Evolutionary conservation across 1,140 invertebrate species (phyloP).

Genomic region (Pectinophora gossypiella): DNA sequence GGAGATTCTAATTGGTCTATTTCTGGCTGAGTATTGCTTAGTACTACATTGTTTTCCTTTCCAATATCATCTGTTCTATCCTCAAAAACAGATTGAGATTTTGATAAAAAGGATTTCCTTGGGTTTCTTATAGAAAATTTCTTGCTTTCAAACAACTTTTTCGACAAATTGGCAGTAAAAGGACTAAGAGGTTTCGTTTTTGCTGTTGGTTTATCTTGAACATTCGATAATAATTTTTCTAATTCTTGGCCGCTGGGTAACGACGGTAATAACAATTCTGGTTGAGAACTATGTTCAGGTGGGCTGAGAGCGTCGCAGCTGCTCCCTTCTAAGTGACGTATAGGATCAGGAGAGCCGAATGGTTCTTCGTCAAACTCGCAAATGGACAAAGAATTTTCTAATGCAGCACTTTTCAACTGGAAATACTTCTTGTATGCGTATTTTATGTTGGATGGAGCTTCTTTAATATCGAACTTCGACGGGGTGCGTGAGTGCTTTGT

Average conservation of each 20-base stretch:
- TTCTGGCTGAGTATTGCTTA: neutral
- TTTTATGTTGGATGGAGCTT: constrained; percentile 81
- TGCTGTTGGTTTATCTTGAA: constrained; percentile 41
- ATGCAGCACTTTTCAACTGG: constrained; percentile 82
- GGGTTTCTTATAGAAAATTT: constrained; percentile 85
- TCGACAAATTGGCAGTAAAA: constrained; percentile 73
- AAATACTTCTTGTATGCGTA: constrained; percentile 89
- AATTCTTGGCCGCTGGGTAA: constrained; percentile 50
- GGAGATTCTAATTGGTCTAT: neutral
- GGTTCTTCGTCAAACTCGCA: constrained; percentile 52
- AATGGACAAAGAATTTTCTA: constrained; percentile 80
- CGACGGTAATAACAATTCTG: constrained; percentile 31
- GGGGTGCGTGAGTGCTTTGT: constrained; percentile 81
- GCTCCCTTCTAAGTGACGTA: constrained; percentile 18
- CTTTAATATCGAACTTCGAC: constrained; percentile 87
- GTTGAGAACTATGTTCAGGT: constrained; percentile 14
- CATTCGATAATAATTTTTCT: constrained; percentile 63
- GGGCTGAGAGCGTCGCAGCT: constrained; percentile 10
- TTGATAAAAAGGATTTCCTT: constrained; percentile 78
- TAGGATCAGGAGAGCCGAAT: constrained; percentile 46
- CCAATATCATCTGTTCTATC: constrained; percentile 3
- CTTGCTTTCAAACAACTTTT: constrained; percentile 82
- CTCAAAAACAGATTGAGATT: constrained; percentile 15
- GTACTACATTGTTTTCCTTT: neutral
- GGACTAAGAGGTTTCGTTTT: constrained; percentile 20